phyloP scores from a whole-genome alignment of 2,888 invertebrate species.

The Drosophila sordidula region DNA sequence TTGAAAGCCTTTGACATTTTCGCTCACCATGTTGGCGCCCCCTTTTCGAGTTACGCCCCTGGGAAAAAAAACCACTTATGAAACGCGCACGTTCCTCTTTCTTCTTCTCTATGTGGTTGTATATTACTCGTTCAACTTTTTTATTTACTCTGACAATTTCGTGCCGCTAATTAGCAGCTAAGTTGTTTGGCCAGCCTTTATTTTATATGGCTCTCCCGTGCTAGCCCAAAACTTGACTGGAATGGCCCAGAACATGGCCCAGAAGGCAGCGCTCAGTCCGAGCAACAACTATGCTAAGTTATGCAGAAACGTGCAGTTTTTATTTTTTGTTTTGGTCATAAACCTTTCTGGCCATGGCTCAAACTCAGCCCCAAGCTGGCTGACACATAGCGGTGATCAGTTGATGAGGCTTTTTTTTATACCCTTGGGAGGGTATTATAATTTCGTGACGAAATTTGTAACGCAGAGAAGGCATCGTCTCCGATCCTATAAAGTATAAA shows the following conservation, averaged over 20 bases:
- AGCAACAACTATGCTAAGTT: conserved; percentile 51
- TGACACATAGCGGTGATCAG: conserved; percentile 58
- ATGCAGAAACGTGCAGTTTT: conserved; percentile 67
- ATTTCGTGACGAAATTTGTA: not conserved
- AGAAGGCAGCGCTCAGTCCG: conserved; percentile 2
- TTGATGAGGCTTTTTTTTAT: conserved; percentile 19
- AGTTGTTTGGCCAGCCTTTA: conserved; percentile 36
- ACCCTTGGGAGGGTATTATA: not conserved
- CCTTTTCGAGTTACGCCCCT: not conserved
- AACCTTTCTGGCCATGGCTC: conserved; percentile 46
- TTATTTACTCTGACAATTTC: conserved; percentile 44
- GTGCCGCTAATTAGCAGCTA: conserved; percentile 57
- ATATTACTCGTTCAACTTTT: conserved; percentile 21
- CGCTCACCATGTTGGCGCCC: not conserved
- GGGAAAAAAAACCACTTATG: not conserved
- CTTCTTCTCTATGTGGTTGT: not conserved
- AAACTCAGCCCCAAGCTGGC: conserved; percentile 27
- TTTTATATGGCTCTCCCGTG: conserved; percentile 24
- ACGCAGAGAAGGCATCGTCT: too few relatives aligned
- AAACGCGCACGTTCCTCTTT: conserved; percentile 17
- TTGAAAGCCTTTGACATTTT: not conserved
- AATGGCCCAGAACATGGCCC: conserved; percentile 25
- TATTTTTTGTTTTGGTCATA: conserved; percentile 48
- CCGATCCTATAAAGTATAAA: too few relatives aligned
- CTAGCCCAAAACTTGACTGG: conserved; percentile 12